These are phyloP conservation scores for Chelonus insularis DNA, from an alignment of 1,140 invertebrate species.

Conservation along the genomic window DNA sequence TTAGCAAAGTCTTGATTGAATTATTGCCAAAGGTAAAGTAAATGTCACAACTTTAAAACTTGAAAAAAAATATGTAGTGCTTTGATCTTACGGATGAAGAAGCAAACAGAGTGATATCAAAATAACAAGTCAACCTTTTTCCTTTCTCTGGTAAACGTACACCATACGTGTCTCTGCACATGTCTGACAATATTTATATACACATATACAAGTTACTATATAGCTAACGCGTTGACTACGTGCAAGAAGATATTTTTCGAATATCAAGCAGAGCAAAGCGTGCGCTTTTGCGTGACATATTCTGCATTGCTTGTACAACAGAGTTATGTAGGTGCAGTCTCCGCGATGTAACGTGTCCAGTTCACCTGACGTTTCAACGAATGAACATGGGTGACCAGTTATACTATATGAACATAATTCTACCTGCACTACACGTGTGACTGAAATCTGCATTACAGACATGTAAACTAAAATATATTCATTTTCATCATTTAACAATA, in stretches of 20 bases:
- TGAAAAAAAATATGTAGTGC: no score
- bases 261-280: slow-evolving; percentile 25
- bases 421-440: slow-evolving; percentile 3
- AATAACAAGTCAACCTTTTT: not conserved
- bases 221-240: not conserved
- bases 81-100: not conserved
- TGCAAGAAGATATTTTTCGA: slow-evolving; percentile 22
- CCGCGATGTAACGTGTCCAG: slow-evolving; percentile 27
- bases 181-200: not conserved
- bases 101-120: not conserved
- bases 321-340: slow-evolving; percentile 29
- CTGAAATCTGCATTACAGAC: not conserved
- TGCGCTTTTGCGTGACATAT: slow-evolving; percentile 19
- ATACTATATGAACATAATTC: slow-evolving; percentile 4
- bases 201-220: not conserved
- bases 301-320: slow-evolving; percentile 5
- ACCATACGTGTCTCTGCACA: not conserved
- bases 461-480: no score
- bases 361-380: slow-evolving; percentile 14
- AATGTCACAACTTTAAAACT: no score
- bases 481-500: no score
- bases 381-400: slow-evolving; percentile 19
- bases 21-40: no score
- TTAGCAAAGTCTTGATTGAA: no score
- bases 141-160: not conserved